Conservation (phyloP, 2,113 vertebrate species). For the Pelvicachromis taeniatus region DNA sequence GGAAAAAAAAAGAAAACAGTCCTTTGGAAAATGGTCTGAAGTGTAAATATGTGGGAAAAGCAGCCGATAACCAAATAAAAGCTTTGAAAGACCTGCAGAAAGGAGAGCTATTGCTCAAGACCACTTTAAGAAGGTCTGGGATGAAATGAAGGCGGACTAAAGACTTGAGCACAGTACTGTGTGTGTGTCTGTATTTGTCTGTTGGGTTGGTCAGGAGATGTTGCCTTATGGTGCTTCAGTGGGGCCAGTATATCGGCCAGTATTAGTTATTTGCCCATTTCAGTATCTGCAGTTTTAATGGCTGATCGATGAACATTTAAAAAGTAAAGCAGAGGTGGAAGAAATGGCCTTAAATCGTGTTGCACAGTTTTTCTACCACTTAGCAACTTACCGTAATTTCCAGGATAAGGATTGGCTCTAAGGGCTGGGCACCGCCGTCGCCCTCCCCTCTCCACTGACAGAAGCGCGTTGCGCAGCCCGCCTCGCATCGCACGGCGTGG, state of each 20-base stretch:
- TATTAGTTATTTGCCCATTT: neutral
- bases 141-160: neutral
- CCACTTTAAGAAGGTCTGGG: neutral
- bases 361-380: neutral
- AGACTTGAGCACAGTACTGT: neutral
- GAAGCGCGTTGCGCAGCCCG: too few relatives aligned
- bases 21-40: neutral
- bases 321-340: neutral
- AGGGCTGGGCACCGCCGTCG: too few relatives aligned
- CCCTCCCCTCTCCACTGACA: too few relatives aligned
- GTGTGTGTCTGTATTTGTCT: too few relatives aligned
- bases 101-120: neutral
- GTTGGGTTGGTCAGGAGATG: neutral
- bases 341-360: neutral
- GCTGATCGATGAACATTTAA: neutral
- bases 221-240: neutral
- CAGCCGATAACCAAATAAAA: neutral
- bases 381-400: neutral
- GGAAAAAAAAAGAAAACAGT: neutral
- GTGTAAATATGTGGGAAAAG: neutral
- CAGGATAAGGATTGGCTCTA: too few relatives aligned
- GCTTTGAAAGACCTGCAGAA: neutral
- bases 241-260: neutral
- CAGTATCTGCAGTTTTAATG: neutral
- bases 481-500: too few relatives aligned